These are phyloP conservation scores for Sphecodes monilicornis DNA, from an alignment of 2,888 invertebrate species.

Conservation along the genomic window DNA sequence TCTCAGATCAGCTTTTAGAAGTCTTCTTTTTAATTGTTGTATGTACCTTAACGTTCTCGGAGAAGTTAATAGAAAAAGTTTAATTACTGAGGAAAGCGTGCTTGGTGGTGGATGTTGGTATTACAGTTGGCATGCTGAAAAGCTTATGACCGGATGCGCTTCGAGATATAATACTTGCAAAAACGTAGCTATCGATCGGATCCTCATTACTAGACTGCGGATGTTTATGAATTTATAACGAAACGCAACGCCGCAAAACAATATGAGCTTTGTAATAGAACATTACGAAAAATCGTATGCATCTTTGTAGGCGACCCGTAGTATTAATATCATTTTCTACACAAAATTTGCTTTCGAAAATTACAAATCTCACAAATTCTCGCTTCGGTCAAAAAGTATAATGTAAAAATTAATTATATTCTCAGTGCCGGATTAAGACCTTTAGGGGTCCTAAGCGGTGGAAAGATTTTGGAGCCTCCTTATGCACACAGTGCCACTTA, in stretches of 20 bases:
- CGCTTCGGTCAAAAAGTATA: no score
- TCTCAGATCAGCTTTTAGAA: neutral
- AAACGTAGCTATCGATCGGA: neutral
- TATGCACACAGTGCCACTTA: no score
- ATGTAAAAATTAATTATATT: no score
- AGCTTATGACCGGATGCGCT: neutral
- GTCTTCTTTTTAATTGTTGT: neutral
- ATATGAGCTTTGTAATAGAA: neutral
- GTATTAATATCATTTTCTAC: neutral
- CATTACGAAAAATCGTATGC: neutral
- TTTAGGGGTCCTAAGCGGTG: no score
- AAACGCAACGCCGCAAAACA: neutral
- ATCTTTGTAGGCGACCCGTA: neutral
- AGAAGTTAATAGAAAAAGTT: neutral
- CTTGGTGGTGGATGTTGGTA: slow-evolving; percentile 3
- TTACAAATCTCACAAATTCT: neutral
- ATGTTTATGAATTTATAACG: neutral
- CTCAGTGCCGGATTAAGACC: no score
- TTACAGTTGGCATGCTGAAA: neutral
- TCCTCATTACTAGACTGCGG: neutral
- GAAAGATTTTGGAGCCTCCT: no score
- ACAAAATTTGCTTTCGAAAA: neutral
- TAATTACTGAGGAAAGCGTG: neutral
- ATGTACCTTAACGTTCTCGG: neutral
- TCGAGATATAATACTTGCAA: neutral